Evolutionary conservation across 2,888 invertebrate species (phyloP).

Genomic region (Cheilosia grossa): DNA sequence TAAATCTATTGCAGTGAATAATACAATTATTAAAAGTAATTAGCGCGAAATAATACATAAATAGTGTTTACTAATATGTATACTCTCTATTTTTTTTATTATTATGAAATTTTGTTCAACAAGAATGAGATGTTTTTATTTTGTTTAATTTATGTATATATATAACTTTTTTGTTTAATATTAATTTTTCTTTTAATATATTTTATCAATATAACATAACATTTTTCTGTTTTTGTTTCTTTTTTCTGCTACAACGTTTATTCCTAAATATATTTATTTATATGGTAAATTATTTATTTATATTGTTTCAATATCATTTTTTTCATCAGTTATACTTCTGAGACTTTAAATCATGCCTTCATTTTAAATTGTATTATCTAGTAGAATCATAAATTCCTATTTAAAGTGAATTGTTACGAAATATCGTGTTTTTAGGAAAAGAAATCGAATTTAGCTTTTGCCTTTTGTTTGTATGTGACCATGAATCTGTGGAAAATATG

Average conservation of each 20-base stretch:
- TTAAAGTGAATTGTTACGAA: slow-evolving; percentile 61
- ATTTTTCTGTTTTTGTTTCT: slow-evolving; percentile 58
- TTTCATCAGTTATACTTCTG: slow-evolving; percentile 61
- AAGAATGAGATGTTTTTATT: slow-evolving; percentile 65
- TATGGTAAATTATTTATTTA: slow-evolving; percentile 61
- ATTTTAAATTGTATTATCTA: slow-evolving; percentile 65
- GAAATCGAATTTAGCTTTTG: slow-evolving; percentile 8
- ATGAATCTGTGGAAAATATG: slow-evolving; percentile 62
- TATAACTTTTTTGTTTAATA: slow-evolving; percentile 38
- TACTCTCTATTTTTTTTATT: slow-evolving; percentile 25
- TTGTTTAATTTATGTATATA: slow-evolving; percentile 2
- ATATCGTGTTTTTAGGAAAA: slow-evolving; percentile 49
- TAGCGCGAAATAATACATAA: slow-evolving; percentile 63
- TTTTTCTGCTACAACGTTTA: slow-evolving; percentile 79
- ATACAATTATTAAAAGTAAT: slow-evolving; percentile 57
- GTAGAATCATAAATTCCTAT: slow-evolving; percentile 63
- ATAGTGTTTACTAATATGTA: slow-evolving; percentile 51
- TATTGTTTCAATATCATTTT: slow-evolving; percentile 62
- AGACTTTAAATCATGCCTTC: slow-evolving; percentile 54
- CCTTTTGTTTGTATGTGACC: slow-evolving; percentile 37
- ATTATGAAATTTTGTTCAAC: slow-evolving; percentile 68
- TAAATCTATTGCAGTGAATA: slow-evolving; percentile 67
- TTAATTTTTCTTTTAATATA: slow-evolving; percentile 49
- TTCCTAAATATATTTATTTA: slow-evolving; percentile 78
- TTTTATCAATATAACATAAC: slow-evolving; percentile 72